Base-by-base conservation (phyloP, 2,113 vertebrate species). In the Trichechus manatus region DNA sequence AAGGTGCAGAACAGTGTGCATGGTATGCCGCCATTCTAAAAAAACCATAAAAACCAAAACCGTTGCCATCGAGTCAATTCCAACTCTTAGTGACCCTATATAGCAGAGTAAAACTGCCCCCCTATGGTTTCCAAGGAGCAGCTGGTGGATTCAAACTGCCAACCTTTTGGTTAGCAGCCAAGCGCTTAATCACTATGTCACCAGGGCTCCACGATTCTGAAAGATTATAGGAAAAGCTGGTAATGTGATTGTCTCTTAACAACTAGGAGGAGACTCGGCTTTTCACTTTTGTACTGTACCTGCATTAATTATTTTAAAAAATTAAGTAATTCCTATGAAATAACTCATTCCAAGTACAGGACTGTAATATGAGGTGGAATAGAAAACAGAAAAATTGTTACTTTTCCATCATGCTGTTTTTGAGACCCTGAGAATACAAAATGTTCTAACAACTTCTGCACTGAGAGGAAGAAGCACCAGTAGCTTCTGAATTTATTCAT, bases 241-340 rank as follows among this genome's bases (percentile, higher is more conserved):
- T 42, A 59, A 39, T 42, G 33, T 27, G 27, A 59, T 27, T 90
- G 59, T 7, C 50, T 87, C 25, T 53, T n/a, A 82, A 88, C 31
- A 78, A 68, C 7, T 66, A 9, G 33, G 27, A 27, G 36, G 39
- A 50, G 70, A 70, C 22, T 56, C 74, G 25, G 15, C 27, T n/a
- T 44, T 42, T 83, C 15, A 66, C 36, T 94, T 93, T 61, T 81
- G 3, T 66, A 22, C 22, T 44, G 66, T 4, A 31, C 42, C 68
- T 42, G 53, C 23, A 86, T 56, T 88, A 79, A 68, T 93, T 88
- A 85, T 79, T 92, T 56, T 88, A 84, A 87, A 87, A 92, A 93
- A 25, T 33, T 39, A 89, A 78, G 47, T 47, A 47, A 83, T 33
- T 68, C 17, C n/a, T 87, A 7, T 39, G 39, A 89, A 94, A 80